Evolutionary conservation across 1,140 invertebrate species (phyloP).

Genomic region (Drosophila setifemur): DNA sequence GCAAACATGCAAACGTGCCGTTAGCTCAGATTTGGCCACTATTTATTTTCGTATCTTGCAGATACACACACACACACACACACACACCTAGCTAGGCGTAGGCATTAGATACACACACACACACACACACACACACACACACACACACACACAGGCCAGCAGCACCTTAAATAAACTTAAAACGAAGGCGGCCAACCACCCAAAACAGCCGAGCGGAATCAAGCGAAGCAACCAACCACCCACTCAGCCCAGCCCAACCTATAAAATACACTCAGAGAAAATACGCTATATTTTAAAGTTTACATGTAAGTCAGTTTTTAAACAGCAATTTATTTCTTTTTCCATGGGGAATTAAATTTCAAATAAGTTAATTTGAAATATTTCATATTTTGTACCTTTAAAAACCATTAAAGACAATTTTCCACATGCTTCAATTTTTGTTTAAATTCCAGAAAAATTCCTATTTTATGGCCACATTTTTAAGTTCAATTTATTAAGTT

Average conservation of each 20-base stretch:
- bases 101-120: conserved; percentile 32
- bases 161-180: conserved; percentile 47
- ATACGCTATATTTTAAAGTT: too few relatives aligned
- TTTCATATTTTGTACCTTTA: too few relatives aligned
- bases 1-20: conserved; percentile 63
- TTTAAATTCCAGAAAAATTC: too few relatives aligned
- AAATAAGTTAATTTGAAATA: too few relatives aligned
- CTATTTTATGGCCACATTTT: too few relatives aligned
- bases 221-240: conserved; percentile 8
- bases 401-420: too few relatives aligned
- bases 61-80: conserved; percentile 27
- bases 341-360: too few relatives aligned
- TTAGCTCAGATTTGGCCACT: conserved; percentile 56
- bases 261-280: conserved; percentile 11
- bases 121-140: conserved; percentile 10
- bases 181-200: conserved; percentile 32
- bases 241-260: conserved; percentile 20
- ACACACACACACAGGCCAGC: not conserved
- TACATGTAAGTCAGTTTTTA: not conserved
- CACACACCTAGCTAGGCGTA: conserved; percentile 5
- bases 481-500: too few relatives aligned
- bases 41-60: conserved; percentile 57
- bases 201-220: conserved; percentile 18
- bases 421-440: too few relatives aligned
- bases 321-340: too few relatives aligned